Evolutionary conservation across 2,113 vertebrate species (phyloP).

Genomic region (Otis tarda): DNA sequence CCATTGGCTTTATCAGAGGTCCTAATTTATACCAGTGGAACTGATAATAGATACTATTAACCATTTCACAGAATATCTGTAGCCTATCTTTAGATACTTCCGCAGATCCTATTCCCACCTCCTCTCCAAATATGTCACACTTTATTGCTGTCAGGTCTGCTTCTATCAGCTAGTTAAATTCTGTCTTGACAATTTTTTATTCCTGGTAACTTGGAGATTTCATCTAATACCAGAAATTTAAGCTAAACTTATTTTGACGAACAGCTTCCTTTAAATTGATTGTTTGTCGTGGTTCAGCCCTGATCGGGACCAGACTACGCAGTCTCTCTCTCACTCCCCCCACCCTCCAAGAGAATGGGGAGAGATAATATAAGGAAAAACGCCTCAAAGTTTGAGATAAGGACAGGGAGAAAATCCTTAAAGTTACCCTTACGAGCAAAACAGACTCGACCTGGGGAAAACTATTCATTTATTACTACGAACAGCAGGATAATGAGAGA

Average conservation of each 20-base stretch:
- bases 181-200: neutral
- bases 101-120: neutral
- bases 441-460: too few species aligned
- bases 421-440: too few species aligned
- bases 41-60: neutral
- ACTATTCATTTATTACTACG: too few species aligned
- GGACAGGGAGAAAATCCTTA: too few species aligned
- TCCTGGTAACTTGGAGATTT: neutral
- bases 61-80: neutral
- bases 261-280: neutral
- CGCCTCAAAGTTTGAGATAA: too few species aligned
- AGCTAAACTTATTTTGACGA: neutral
- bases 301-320: too few species aligned
- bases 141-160: neutral
- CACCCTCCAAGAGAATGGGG: too few species aligned
- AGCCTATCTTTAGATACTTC: neutral
- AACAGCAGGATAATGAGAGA: too few species aligned
- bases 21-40: neutral
- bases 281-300: neutral
- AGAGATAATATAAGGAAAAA: too few species aligned
- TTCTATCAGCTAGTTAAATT: neutral
- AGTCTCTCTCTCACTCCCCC: too few species aligned
- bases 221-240: neutral
- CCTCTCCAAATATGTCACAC: rapidly evolving
- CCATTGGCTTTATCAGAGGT: neutral